These are phyloP conservation scores for Reticulitermes speratus DNA, from an alignment of 1,140 invertebrate species.

Conservation along the genomic window DNA sequence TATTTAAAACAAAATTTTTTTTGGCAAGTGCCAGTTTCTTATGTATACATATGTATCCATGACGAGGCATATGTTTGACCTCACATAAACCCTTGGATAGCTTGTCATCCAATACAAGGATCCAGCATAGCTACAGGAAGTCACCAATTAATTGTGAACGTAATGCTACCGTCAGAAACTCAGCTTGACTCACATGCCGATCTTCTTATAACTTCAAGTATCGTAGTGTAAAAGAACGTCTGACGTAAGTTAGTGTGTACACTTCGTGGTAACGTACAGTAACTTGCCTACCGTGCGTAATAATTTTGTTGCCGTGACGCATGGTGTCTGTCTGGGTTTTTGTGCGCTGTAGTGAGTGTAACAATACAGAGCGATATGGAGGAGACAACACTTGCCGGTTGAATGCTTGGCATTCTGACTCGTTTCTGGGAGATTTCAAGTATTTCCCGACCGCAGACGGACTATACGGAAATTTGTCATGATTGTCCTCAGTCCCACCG, in stretches of 20 bases:
- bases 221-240: neutral
- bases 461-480: no score
- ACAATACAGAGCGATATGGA: no score
- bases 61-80: neutral
- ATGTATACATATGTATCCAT: neutral
- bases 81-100: neutral
- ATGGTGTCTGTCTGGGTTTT: no score
- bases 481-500: no score
- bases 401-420: no score
- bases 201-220: neutral
- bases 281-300: no score
- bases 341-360: no score
- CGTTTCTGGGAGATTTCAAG: no score
- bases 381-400: no score
- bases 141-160: slow-evolving; percentile 10
- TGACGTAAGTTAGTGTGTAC: neutral
- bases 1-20: neutral
- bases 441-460: no score
- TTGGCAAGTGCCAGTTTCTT: neutral
- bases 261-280: no score
- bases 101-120: slow-evolving; percentile 18
- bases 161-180: neutral
- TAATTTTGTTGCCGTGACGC: no score
- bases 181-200: neutral
- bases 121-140: neutral